These are phyloP conservation scores for Otis tarda DNA, from an alignment of 2,113 vertebrate species.

Conservation along the genomic window DNA sequence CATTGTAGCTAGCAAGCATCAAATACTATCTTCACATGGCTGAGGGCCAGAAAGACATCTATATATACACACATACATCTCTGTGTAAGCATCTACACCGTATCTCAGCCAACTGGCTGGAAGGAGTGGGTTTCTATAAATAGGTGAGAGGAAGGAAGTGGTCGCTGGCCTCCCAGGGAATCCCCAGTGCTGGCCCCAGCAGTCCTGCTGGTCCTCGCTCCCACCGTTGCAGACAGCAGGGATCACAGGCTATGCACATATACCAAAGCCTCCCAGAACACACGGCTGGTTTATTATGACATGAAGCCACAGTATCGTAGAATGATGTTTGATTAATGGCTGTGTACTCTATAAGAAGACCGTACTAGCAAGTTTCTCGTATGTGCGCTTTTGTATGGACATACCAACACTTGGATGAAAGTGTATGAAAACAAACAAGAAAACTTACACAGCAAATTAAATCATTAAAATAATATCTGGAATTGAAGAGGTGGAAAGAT, in stretches of 20 bases:
- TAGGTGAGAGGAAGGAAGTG: background rate
- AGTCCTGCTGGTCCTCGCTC: background rate
- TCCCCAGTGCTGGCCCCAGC: background rate
- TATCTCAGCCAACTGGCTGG: background rate
- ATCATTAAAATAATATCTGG: background rate
- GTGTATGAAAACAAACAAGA: background rate
- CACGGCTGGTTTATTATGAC: accelerated
- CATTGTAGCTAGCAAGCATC: background rate
- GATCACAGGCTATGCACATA: background rate
- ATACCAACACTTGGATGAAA: background rate
- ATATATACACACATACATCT: accelerated
- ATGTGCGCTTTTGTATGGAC: background rate
- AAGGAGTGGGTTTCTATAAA: background rate
- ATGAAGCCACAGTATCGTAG: accelerated
- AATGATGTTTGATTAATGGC: background rate
- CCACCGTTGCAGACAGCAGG: background rate
- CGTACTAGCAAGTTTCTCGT: background rate
- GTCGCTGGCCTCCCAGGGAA: background rate
- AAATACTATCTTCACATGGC: background rate
- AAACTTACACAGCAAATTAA: background rate
- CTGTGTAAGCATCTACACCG: background rate
- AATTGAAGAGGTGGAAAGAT: background rate
- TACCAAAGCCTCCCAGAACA: background rate
- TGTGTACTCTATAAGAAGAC: background rate
- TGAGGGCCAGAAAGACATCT: background rate